These are phyloP conservation scores for Drosophila orosa DNA, from an alignment of 1,140 invertebrate genomes.

Conservation along the genomic window DNA sequence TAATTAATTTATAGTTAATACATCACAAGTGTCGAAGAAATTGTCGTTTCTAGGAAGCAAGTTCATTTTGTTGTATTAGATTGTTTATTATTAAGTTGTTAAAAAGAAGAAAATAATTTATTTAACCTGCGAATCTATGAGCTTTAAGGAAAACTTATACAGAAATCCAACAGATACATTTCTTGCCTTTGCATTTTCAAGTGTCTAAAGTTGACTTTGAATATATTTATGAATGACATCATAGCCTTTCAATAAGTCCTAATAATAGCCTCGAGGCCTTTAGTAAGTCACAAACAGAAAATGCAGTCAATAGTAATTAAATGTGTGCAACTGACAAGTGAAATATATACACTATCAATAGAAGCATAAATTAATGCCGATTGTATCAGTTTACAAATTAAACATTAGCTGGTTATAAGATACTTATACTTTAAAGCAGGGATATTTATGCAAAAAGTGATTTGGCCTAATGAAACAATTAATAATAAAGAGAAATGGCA, in stretches of 20 bases:
- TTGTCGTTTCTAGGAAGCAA: neutral
- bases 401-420: neutral
- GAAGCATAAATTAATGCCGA: slow-evolving; percentile 2
- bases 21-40: neutral
- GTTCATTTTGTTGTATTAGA: neutral
- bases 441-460: neutral
- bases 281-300: neutral
- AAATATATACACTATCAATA: neutral
- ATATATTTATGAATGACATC: neutral
- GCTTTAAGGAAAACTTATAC: no score
- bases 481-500: neutral
- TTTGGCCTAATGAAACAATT: slow-evolving; percentile 3
- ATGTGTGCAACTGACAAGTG: slow-evolving; percentile 6
- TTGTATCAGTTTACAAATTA: slow-evolving; percentile 3
- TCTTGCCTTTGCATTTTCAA: neutral
- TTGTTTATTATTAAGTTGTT: no score
- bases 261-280: neutral
- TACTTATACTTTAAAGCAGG: no score
- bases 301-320: neutral
- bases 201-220: neutral
- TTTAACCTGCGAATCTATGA: no score
- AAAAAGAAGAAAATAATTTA: neutral
- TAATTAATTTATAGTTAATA: neutral
- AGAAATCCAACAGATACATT: neutral
- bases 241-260: neutral